Evolutionary conservation across 92 coral and sea anemone genomes (phyloP).

Genomic region (Palythoa grandis): DNA sequence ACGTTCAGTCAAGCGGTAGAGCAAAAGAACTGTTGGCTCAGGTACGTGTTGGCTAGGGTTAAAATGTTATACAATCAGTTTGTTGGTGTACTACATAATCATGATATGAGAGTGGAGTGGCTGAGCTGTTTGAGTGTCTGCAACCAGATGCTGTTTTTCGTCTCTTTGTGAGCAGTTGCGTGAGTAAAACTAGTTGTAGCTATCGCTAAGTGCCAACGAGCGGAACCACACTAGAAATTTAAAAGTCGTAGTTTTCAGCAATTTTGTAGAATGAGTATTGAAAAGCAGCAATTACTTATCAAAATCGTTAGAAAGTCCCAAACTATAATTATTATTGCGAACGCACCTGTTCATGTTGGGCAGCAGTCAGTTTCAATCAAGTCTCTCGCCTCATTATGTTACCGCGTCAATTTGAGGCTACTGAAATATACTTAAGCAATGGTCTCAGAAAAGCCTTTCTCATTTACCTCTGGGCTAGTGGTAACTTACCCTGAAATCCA

Average conservation of each 20-base stretch:
- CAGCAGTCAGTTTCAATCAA: not conserved
- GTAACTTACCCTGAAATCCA: constrained; percentile 6
- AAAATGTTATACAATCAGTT: not conserved
- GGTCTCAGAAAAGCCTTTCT: constrained; percentile 20
- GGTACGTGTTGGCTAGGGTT: constrained; percentile 47
- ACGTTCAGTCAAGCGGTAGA: constrained; percentile 97
- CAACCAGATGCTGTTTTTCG: too few relatives aligned
- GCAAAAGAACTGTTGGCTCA: constrained; percentile 98
- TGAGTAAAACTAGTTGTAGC: not conserved
- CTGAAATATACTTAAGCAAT: not conserved
- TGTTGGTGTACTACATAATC: too few relatives aligned
- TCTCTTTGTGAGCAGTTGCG: too few relatives aligned
- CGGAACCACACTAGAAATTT: constrained; percentile 7
- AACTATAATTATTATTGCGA: not conserved
- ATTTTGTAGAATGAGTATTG: not conserved
- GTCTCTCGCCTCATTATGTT: not conserved
- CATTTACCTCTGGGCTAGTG: constrained; percentile 7
- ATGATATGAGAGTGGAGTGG: too few relatives aligned
- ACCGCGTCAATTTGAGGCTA: not conserved
- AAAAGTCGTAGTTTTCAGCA: constrained; percentile 1
- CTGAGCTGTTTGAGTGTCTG: too few relatives aligned
- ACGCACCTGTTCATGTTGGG: constrained; percentile 11
- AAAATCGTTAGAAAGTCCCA: constrained; percentile 6
- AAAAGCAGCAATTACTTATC: constrained; percentile 4
- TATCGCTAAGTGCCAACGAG: constrained; percentile 13